Evolutionary conservation across 2,888 invertebrate genomes (phyloP).

Genomic region (Drosophila melanosoma): DNA sequence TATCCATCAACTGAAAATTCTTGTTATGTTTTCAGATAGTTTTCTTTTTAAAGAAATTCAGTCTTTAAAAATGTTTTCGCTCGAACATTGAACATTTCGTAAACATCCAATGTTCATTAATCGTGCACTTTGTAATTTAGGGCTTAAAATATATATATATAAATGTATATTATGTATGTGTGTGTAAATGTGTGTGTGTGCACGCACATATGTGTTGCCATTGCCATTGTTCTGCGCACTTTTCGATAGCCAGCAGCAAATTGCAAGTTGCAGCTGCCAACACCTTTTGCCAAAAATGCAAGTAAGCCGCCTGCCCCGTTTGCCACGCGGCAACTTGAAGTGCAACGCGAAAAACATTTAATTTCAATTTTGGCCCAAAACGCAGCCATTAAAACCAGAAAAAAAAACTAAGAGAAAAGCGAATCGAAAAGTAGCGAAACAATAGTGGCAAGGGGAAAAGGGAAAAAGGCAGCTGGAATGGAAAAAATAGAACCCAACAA

Average conservation of each 20-base stretch:
- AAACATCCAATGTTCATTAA: neutral
- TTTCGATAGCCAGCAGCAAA: neutral
- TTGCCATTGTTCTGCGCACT: neutral
- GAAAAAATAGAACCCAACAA: conserved; percentile 13
- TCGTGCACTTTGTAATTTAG: conserved; percentile 3
- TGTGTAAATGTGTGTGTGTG: neutral
- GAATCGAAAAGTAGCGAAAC: conserved; percentile 5
- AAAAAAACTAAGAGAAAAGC: neutral
- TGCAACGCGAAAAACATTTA: conserved; percentile 52
- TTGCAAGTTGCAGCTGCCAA: conserved; percentile 26
- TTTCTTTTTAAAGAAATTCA: neutral
- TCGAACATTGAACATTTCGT: neutral
- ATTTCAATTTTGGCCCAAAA: conserved; percentile 66
- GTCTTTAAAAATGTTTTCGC: neutral
- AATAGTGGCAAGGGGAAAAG: neutral
- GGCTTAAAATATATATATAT: neutral
- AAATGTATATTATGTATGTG: neutral
- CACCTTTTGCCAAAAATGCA: conserved; percentile 35
- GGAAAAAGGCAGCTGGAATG: conserved; percentile 7
- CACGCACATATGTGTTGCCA: neutral
- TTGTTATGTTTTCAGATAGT: neutral
- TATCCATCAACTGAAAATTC: neutral
- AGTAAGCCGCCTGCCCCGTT: neutral
- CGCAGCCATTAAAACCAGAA: conserved; percentile 41
- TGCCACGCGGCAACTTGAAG: conserved; percentile 2